phyloP scores from a whole-genome alignment of 2,113 vertebrate genomes.

The Crotophaga sulcirostris region DNA sequence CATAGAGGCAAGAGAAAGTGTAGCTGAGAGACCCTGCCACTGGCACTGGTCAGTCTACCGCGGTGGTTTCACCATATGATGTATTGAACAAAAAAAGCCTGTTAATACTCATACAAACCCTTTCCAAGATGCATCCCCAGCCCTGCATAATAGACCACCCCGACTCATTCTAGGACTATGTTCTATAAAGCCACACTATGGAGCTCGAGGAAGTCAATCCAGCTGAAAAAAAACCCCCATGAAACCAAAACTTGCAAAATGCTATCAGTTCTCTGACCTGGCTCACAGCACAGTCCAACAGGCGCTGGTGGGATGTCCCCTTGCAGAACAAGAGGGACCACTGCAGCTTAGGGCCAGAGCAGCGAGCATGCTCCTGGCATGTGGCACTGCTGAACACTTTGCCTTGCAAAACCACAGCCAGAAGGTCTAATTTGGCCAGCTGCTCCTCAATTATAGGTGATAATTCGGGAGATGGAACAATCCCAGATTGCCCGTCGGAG shows the following conservation, averaged over 20 bases:
- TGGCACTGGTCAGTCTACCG: background rate
- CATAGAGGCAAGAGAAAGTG: background rate
- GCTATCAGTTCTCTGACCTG: background rate
- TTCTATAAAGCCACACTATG: fast-evolving
- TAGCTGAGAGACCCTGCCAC: background rate
- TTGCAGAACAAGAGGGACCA: background rate
- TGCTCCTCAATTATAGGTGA: conserved; percentile 54
- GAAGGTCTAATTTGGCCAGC: background rate
- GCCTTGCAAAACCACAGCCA: background rate
- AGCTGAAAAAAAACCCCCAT: background rate
- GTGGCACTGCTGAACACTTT: fast-evolving
- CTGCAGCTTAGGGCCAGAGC: background rate
- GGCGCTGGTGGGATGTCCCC: background rate
- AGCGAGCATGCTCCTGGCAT: background rate
- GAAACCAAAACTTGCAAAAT: background rate
- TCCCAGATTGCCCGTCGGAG: background rate
- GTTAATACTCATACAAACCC: background rate
- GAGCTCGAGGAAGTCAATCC: background rate
- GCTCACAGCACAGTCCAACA: fast-evolving
- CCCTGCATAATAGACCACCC: background rate
- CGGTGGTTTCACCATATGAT: background rate
- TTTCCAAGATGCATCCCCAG: background rate
- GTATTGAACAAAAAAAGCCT: background rate
- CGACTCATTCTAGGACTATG: background rate
- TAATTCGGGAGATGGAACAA: background rate